These are phyloP conservation scores for Eleginops maclovinus DNA, from an alignment of 2,113 vertebrate genomes.

Conservation along the genomic window DNA sequence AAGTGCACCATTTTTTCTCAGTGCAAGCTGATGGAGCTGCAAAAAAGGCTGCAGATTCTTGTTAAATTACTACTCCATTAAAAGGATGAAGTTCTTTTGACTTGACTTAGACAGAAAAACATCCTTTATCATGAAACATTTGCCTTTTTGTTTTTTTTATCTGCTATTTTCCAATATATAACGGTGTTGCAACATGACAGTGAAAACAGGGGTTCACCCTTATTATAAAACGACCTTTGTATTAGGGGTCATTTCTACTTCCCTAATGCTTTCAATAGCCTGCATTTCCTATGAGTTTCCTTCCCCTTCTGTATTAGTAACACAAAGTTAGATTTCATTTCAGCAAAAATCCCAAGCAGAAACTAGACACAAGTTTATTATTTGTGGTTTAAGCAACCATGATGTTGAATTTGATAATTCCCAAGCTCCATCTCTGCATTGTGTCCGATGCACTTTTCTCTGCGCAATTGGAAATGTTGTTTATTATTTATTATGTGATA, in stretches of 20 bases:
- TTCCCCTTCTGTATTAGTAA: neutral
- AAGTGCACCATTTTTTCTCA: neutral
- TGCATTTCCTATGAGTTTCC: neutral
- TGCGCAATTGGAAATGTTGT: neutral
- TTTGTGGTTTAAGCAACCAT: neutral
- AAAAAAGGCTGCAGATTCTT: too few species aligned
- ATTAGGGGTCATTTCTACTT: neutral
- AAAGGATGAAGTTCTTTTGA: too few species aligned
- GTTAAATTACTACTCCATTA: too few species aligned
- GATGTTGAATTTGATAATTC: neutral
- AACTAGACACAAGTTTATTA: neutral
- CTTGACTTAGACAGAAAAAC: too few species aligned
- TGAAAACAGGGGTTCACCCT: too few species aligned
- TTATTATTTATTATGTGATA: neutral
- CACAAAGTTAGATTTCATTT: neutral
- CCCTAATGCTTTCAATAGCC: neutral
- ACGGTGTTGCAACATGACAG: too few species aligned
- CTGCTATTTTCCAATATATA: too few species aligned
- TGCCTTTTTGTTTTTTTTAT: too few species aligned
- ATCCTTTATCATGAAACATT: too few species aligned
- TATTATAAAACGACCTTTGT: too few species aligned
- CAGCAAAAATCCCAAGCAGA: neutral
- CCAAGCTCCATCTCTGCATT: neutral
- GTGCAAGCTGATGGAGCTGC: too few species aligned
- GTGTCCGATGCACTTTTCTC: neutral